Conservation (phyloP, 35 echinoderm and acorn worm genomes). For the Ptychodera flava region DNA sequence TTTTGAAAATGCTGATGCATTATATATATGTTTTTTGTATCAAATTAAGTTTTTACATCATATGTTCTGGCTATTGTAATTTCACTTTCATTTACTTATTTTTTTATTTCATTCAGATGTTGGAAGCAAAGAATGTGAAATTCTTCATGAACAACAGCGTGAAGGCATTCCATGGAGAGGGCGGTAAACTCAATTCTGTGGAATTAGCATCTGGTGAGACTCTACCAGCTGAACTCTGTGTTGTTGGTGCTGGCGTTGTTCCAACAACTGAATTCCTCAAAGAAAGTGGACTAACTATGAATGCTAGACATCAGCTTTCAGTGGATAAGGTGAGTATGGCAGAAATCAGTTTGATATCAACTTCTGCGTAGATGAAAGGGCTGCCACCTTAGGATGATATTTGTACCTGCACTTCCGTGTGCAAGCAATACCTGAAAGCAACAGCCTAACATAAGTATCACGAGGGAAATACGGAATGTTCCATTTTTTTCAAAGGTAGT, state of each 20-base stretch:
- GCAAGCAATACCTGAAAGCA: too few relatives aligned
- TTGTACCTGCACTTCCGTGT: too few relatives aligned
- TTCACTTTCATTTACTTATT: not conserved
- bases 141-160: constrained; percentile 56
- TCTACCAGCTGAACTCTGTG: constrained; percentile 65
- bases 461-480: too few relatives aligned
- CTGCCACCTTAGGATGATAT: not conserved
- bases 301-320: constrained; percentile 33
- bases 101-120: constrained; percentile 38
- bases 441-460: too few relatives aligned
- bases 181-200: constrained; percentile 39
- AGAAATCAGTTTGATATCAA: too few relatives aligned
- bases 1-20: too few relatives aligned
- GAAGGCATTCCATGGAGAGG: constrained; percentile 73
- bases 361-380: not conserved
- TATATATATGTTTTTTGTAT: too few relatives aligned
- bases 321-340: constrained; percentile 69
- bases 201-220: constrained; percentile 47
- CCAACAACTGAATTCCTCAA: constrained; percentile 77
- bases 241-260: constrained; percentile 70
- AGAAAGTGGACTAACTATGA: constrained; percentile 63
- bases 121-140: constrained; percentile 66
- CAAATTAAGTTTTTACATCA: too few relatives aligned
- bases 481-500: too few relatives aligned
- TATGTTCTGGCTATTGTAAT: not conserved